Evolutionary conservation across 2,888 invertebrate genomes (phyloP).

Genomic region (Cistogaster globosa): DNA sequence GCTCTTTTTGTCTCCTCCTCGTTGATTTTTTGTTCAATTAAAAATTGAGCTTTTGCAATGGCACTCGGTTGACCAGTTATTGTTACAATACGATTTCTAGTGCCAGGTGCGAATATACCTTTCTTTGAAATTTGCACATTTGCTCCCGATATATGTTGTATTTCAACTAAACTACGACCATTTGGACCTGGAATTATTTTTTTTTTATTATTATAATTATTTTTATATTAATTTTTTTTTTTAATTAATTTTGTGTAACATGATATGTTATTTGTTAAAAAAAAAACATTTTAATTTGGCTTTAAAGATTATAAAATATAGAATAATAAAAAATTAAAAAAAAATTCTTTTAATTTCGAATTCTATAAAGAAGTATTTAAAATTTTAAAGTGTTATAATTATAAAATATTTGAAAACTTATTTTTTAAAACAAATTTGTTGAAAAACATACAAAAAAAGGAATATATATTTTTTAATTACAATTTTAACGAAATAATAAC

Average conservation of each 20-base stretch:
- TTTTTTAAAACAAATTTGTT: no score
- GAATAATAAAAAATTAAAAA: neutral
- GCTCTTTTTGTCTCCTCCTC: constrained; percentile 98
- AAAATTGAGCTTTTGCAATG: constrained; percentile 95
- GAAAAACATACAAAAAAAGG: no score
- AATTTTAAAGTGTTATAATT: neutral
- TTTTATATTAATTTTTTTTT: constrained; percentile 29
- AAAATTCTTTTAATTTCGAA: no score
- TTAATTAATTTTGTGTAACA: constrained; percentile 7
- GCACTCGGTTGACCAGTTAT: constrained; percentile 95
- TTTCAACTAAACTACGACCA: constrained; percentile 97
- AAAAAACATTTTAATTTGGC: neutral
- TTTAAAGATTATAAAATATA: neutral
- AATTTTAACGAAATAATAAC: neutral
- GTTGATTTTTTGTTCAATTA: constrained; percentile 97
- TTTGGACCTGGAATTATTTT: constrained; percentile 88
- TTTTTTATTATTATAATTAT: constrained; percentile 43
- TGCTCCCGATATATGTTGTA: constrained; percentile 98
- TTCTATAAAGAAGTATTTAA: no score
- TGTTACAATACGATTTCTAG: constrained; percentile 98
- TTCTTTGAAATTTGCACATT: constrained; percentile 99
- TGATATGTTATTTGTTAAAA: neutral
- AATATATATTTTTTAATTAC: neutral
- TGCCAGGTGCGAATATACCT: constrained; percentile 98
- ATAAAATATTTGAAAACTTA: neutral